phyloP scores from a whole-genome alignment of 2,797 vertebrate genomes.

The Coreius guichenoti region DNA sequence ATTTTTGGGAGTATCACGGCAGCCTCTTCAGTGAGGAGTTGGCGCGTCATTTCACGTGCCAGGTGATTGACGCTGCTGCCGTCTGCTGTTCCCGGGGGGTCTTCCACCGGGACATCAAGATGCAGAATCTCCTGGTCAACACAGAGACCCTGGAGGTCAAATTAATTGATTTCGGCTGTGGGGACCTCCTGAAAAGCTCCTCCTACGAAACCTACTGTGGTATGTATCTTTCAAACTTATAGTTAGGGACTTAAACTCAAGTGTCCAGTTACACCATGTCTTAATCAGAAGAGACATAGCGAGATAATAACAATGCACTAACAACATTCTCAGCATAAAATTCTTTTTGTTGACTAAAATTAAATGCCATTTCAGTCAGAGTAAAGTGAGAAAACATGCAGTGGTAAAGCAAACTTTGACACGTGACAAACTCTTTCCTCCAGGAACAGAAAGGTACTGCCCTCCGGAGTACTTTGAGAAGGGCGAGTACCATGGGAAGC shows the following conservation, averaged over 20 bases:
- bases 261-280: background rate
- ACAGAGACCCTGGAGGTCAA: background rate
- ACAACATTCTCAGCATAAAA: background rate
- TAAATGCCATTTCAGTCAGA: too few relatives aligned
- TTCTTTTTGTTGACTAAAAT: background rate
- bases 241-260: background rate
- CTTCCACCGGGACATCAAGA: background rate
- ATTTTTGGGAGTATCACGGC: background rate
- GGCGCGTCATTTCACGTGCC: background rate
- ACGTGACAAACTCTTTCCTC: background rate
- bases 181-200: background rate
- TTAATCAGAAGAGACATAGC: background rate
- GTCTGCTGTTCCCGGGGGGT: background rate
- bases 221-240: background rate
- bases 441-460: background rate
- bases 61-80: background rate
- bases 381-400: background rate
- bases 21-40: background rate
- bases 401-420: background rate
- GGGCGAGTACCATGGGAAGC: background rate
- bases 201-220: background rate
- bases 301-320: background rate
- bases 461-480: background rate
- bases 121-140: constrained; percentile 1
- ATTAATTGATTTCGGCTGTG: background rate